Conservation (phyloP, 2,797 vertebrate species). For the Crocodylus rhombifer region DNA sequence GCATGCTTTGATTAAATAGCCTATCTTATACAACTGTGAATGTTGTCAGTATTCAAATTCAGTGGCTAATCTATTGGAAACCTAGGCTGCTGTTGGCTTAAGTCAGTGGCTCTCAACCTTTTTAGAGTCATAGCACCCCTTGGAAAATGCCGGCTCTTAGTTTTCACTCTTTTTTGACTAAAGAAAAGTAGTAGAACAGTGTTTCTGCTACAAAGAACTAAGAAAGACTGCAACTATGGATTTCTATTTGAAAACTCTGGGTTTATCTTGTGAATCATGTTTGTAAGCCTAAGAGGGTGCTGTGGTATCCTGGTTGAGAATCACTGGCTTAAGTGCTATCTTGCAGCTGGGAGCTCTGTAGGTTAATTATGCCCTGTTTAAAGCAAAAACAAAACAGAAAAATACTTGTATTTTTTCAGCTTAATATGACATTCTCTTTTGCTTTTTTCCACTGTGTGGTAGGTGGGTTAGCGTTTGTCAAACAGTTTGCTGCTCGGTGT, state of each 20-base stretch:
- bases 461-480: conserved; percentile 38
- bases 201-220: no score
- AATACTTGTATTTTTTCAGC: neutral
- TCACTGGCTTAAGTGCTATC: neutral
- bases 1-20: neutral
- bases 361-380: conserved; percentile 8
- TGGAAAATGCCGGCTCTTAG: no score
- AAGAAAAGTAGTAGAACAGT: no score
- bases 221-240: no score
- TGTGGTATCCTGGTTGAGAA: no score
- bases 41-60: rapidly evolving
- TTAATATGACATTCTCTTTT: neutral
- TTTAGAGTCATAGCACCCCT: no score
- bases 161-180: no score
- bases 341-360: conserved; percentile 22
- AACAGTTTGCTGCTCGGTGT: neutral
- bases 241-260: no score
- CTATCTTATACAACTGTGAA: rapidly evolving
- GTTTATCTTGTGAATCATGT: no score
- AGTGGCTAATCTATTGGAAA: neutral
- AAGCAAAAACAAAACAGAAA: conserved; percentile 39
- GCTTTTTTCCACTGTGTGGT: neutral
- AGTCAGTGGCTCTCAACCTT: no score
- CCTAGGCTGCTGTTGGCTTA: no score
- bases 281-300: no score